phyloP scores from a whole-genome alignment of 2,113 vertebrate species.

The Falco punctatus region DNA sequence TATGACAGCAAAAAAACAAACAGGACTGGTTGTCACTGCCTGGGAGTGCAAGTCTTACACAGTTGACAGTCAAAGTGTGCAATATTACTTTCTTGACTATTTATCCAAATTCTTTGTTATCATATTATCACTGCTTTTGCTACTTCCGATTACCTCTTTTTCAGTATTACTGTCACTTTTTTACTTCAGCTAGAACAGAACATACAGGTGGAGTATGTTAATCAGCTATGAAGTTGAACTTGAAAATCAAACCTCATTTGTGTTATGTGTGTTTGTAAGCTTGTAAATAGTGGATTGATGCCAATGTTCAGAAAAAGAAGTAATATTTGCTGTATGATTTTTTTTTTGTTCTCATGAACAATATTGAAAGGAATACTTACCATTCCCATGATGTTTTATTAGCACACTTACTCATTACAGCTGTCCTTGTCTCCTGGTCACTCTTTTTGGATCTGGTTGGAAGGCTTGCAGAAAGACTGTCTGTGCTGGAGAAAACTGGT shows the following conservation, averaged over 20 bases:
- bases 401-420: slow-evolving; percentile 20
- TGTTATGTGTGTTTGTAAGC: slow-evolving; percentile 70
- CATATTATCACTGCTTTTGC: slow-evolving; percentile 46
- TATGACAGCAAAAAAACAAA: slow-evolving; percentile 60
- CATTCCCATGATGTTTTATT: slow-evolving; percentile 50
- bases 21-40: slow-evolving; percentile 57
- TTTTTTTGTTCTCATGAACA: slow-evolving; percentile 43
- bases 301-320: slow-evolving; percentile 52
- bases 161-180: slow-evolving; percentile 79
- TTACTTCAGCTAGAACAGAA: slow-evolving; percentile 63
- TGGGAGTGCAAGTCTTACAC: slow-evolving; percentile 56
- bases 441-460: slow-evolving; percentile 11
- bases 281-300: slow-evolving; percentile 75
- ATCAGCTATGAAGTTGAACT: slow-evolving; percentile 69
- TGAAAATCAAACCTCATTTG: slow-evolving; percentile 73
- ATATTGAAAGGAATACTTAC: slow-evolving; percentile 55
- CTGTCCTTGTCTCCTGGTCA: slow-evolving; percentile 49
- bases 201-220: slow-evolving; percentile 64
- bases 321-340: slow-evolving; percentile 1
- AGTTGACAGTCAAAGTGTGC: slow-evolving; percentile 65
- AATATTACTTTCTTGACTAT: slow-evolving; percentile 67
- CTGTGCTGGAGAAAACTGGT: slow-evolving; percentile 35
- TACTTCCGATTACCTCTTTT: slow-evolving; percentile 69
- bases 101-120: slow-evolving; percentile 52
- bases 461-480: background rate